Percentiles rank a stretch among this genome's conserved stretches.
Evolutionary conservation across 2,797 vertebrate genomes (phyloP).

Genomic region (Cetoscarus ocellatus): DNA sequence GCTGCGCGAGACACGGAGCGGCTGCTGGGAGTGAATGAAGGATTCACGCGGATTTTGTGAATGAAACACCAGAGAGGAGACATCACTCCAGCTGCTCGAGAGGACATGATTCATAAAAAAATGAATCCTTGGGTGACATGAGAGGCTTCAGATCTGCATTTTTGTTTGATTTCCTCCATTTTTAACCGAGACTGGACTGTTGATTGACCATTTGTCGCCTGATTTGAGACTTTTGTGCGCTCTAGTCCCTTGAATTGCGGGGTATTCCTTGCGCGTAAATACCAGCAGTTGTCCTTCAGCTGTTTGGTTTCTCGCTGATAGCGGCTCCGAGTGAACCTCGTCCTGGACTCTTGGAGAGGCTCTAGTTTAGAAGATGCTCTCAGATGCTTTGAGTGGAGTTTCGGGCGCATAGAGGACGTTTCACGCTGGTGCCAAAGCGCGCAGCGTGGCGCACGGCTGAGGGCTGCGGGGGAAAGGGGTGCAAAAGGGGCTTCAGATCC

Average conservation of each 20-base stretch:
- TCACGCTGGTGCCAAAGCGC: constrained; percentile 26
- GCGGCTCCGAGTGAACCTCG: not conserved
- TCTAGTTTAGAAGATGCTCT: no score
- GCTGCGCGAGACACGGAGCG: not conserved
- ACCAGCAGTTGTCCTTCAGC: not conserved
- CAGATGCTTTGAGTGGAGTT: constrained; percentile 3
- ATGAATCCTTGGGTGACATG: not conserved
- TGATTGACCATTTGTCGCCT: not conserved
- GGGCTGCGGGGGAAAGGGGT: not conserved
- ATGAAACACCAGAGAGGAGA: constrained; percentile 20
- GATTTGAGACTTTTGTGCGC: not conserved
- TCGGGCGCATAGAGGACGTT: not conserved
- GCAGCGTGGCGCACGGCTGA: constrained; percentile 14
- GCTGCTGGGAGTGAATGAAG: not conserved
- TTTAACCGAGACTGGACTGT: not conserved
- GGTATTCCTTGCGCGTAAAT: not conserved
- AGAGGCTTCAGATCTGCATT: not conserved
- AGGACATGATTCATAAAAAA: not conserved
- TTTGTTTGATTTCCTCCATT: not conserved
- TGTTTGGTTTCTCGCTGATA: not conserved
- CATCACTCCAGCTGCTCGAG: not conserved
- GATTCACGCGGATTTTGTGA: constrained; percentile 33
- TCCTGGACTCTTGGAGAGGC: no score
- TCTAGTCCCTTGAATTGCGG: not conserved
- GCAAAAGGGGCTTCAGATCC: not conserved